Percentiles rank a stretch among this genome's conserved stretches.
Evolutionary conservation across 1,140 invertebrate species (phyloP).

Genomic region (Apis florea): DNA sequence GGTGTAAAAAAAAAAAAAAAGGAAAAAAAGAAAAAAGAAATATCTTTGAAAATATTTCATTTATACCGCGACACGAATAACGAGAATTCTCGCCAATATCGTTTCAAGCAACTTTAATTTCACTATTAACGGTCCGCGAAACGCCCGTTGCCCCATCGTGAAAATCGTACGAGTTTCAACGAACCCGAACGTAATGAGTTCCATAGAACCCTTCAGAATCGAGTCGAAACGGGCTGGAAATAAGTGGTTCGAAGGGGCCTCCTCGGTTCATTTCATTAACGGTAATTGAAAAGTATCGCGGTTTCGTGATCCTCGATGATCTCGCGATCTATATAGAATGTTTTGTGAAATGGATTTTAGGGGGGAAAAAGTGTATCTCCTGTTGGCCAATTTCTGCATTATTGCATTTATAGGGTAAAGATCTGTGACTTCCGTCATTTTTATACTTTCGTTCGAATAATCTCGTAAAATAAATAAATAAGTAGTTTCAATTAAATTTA

Average conservation of each 20-base stretch:
- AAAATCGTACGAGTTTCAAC: slow-evolving; percentile 18
- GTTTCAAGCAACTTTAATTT: slow-evolving; percentile 44
- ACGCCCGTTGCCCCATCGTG: neutral
- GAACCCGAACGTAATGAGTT: slow-evolving; percentile 41
- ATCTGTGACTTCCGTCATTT: neutral
- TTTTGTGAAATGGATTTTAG: neutral
- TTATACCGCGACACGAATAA: slow-evolving; percentile 4
- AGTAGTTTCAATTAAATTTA: too few species aligned
- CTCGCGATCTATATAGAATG: slow-evolving; percentile 21
- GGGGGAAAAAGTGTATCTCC: too few species aligned
- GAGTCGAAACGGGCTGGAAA: neutral
- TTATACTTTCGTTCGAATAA: neutral
- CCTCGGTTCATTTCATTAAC: slow-evolving; percentile 40
- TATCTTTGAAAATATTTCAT: neutral
- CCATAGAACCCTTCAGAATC: slow-evolving; percentile 28
- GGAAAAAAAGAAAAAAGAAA: neutral
- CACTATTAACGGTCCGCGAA: slow-evolving; percentile 27
- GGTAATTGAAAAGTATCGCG: slow-evolving; percentile 37
- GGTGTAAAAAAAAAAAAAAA: neutral
- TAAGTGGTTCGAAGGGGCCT: slow-evolving; percentile 15
- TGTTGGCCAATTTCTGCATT: neutral
- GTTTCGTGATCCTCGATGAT: slow-evolving; percentile 33
- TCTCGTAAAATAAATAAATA: neutral
- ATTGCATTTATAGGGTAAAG: neutral
- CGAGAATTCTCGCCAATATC: slow-evolving; percentile 19